phyloP scores from a whole-genome alignment of 2,888 invertebrate species.

The Ormyrus pomaceus region DNA sequence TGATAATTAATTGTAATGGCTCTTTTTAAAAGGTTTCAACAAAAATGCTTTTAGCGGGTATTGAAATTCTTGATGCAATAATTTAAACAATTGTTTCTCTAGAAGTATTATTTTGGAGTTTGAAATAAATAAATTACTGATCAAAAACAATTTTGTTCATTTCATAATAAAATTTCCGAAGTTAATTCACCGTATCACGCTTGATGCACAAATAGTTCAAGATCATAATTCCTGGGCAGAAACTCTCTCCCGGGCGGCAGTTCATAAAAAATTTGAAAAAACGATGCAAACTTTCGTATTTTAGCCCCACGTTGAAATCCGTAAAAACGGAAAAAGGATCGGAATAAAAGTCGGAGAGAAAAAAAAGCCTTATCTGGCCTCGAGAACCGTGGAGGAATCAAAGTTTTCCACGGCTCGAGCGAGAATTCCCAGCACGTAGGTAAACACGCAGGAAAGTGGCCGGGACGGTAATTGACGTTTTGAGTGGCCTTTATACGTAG shows the following conservation, averaged over 20 bases:
- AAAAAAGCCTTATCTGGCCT: background rate
- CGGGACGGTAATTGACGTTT: constrained; percentile 38
- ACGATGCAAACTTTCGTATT: constrained; percentile 12
- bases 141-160: too few species aligned
- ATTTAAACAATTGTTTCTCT: too few species aligned
- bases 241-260: background rate
- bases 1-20: too few species aligned
- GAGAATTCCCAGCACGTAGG: constrained; percentile 45
- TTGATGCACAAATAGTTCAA: too few species aligned
- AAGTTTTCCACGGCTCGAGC: constrained; percentile 7
- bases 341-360: background rate
- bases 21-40: too few species aligned
- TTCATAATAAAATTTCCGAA: too few species aligned
- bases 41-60: too few species aligned
- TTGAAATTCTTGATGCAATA: too few species aligned
- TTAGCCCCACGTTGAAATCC: background rate
- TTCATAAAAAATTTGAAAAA: constrained; percentile 3
- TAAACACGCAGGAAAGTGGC: constrained; percentile 42
- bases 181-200: too few species aligned
- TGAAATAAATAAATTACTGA: too few species aligned
- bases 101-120: too few species aligned
- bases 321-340: constrained; percentile 15
- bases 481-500: constrained; percentile 34
- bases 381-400: background rate
- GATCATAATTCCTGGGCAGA: background rate